These are phyloP conservation scores for Acutogordius australiensis DNA, from an alignment of 2,888 invertebrate species.

Conservation along the genomic window DNA sequence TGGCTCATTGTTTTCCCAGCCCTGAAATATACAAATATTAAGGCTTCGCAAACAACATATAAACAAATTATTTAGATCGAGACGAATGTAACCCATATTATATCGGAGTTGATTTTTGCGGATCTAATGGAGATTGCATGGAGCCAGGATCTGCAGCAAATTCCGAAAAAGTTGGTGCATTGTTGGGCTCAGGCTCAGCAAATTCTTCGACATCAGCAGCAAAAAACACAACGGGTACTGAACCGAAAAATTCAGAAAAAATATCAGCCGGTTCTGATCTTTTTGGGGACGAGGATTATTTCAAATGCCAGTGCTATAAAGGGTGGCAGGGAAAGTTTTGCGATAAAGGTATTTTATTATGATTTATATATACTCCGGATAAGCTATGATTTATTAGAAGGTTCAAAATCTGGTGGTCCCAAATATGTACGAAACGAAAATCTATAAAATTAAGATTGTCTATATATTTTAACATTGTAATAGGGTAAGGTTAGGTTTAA, in stretches of 20 bases:
- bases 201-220: neutral
- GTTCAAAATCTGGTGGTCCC: too few relatives aligned
- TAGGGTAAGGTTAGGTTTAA: too few relatives aligned
- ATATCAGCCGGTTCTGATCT: too few relatives aligned
- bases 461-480: too few relatives aligned
- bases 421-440: too few relatives aligned
- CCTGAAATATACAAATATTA: too few relatives aligned
- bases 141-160: neutral
- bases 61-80: neutral
- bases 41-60: too few relatives aligned
- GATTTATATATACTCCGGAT: too few relatives aligned
- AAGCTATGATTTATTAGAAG: too few relatives aligned
- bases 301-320: neutral
- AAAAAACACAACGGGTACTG: neutral
- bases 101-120: slow-evolving; percentile 2
- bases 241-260: neutral
- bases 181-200: too few relatives aligned
- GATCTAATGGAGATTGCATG: slow-evolving; percentile 5
- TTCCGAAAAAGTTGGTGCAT: neutral
- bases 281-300: neutral
- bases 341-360: slow-evolving; percentile 9
- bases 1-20: too few relatives aligned
- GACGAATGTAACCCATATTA: slow-evolving; percentile 7
- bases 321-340: slow-evolving; percentile 3
- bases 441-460: too few relatives aligned